Evolutionary conservation across 2,888 invertebrate species (phyloP).

Genomic region (Rhagium mordax): DNA sequence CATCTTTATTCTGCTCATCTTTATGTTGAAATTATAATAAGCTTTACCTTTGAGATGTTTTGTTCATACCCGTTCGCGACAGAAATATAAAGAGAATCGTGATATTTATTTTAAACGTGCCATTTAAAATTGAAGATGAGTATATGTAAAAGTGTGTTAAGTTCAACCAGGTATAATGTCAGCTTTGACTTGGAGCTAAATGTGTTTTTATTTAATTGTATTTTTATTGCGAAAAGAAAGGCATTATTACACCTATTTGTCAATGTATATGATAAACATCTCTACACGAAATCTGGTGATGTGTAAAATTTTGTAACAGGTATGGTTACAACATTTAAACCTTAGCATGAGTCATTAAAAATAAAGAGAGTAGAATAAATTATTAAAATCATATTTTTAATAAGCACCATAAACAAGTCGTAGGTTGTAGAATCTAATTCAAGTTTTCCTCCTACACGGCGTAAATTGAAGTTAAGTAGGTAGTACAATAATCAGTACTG

Average conservation of each 20-base stretch:
- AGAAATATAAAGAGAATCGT: conserved; percentile 31
- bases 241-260: conserved; percentile 24
- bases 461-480: conserved; percentile 30
- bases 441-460: conserved; percentile 32
- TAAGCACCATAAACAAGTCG: conserved; percentile 34
- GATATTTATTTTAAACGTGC: conserved; percentile 39
- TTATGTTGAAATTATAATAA: conserved; percentile 33
- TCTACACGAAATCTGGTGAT: conserved; percentile 1
- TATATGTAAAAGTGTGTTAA: conserved; percentile 34
- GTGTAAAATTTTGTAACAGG: background rate
- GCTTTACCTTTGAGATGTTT: conserved; percentile 26
- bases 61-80: conserved; percentile 15
- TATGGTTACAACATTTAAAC: conserved; percentile 10
- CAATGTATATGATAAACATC: conserved; percentile 22
- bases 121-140: conserved; percentile 40
- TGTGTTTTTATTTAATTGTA: conserved; percentile 31
- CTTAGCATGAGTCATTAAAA: conserved; percentile 2
- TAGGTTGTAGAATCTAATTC: conserved; percentile 40
- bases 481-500: conserved; percentile 25
- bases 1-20: conserved; percentile 24
- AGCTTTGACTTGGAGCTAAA: conserved; percentile 37
- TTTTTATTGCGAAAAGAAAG: conserved; percentile 15
- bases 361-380: conserved; percentile 8
- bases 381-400: conserved; percentile 22
- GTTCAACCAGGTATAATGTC: conserved; percentile 33